Base-by-base conservation (phyloP, 2,113 vertebrate genomes). In the Electrona antarctica region DNA sequence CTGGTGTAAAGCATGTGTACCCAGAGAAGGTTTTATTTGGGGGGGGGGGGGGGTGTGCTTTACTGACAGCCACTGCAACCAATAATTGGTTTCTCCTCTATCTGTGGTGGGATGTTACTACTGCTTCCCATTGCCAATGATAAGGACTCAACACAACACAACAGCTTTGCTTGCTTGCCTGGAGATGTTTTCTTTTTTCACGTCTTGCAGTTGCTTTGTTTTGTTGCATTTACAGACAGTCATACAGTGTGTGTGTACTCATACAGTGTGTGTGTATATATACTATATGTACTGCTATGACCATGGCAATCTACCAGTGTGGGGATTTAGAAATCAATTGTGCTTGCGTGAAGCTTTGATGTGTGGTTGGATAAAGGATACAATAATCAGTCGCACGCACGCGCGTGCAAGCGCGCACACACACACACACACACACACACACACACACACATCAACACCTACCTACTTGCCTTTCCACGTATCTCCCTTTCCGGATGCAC, bases 301-400 rank as follows among this genome's bases (percentile, higher is more conserved):
- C 81, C 83, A 85, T 88, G 88, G 84, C 76, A 85, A 89, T 87
- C 87, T 88, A 73, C 29, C 62, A 69, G 15, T 74, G 72, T 73
- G 74, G 67, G 62, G 64, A 76, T 77, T 79, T 67, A 55, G 70
- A 70, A 70, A n/a, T 71, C 13, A 73, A 46, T 59, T 74, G 78
- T 63, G 69, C 61, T 57, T 55, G 79, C 76, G 67, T 76, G 52
- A 80, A 67, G 7, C 69, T 72, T 66, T n/a, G 64, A 73, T 7
- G 13, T 52, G 77, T 52, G 33, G 63, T 78, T 77, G 71, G 21
- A 67, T 69, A 51, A 60, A 65, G 69, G 41, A 69, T 21, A 69
- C 0, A 9, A 49, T 41, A 33, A 56, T 66, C 69, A 70, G 11
- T 11, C 66, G 61, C 65, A 71, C 57, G 64, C 11, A 68, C n/a